Percentiles rank a stretch among this genome's conserved stretches.
Conservation (phyloP, 1,140 invertebrate genomes). For the Pentalonia nigronervosa region DNA sequence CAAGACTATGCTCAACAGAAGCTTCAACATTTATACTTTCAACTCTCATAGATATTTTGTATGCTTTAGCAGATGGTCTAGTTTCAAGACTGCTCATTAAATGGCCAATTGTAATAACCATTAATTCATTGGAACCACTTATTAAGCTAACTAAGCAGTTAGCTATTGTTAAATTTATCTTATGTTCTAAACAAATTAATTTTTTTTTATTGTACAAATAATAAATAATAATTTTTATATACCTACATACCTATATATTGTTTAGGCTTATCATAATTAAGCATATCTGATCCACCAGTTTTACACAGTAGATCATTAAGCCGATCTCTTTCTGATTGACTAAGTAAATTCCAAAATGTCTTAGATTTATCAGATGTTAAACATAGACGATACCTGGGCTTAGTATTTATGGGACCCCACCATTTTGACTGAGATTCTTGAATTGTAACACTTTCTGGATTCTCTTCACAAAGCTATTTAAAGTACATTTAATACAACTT, state of each 20-base stretch:
- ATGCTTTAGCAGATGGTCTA: constrained; percentile 74
- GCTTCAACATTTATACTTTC: constrained; percentile 82
- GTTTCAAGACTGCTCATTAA: constrained; percentile 77
- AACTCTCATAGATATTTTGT: constrained; percentile 75
- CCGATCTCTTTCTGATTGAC: constrained; percentile 71
- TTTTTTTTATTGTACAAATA: background rate
- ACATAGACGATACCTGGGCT: constrained; percentile 59
- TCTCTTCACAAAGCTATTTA: constrained; percentile 67
- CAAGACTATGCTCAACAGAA: constrained; percentile 76
- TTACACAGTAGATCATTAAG: constrained; percentile 72
- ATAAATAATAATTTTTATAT: background rate
- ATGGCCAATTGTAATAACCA: constrained; percentile 78
- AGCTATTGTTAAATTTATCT: constrained; percentile 80
- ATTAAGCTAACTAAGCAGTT: constrained; percentile 76
- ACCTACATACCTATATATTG: constrained; percentile 67
- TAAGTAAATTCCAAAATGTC: constrained; percentile 73
- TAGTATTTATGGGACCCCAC: constrained; percentile 61
- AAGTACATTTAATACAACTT: constrained; percentile 32
- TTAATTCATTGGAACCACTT: constrained; percentile 75
- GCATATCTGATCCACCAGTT: constrained; percentile 64
- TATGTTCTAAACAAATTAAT: constrained; percentile 70
- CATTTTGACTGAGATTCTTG: constrained; percentile 67
- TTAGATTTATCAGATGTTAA: constrained; percentile 66
- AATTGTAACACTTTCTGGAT: constrained; percentile 68
- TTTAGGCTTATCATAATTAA: constrained; percentile 66